phyloP scores from a whole-genome alignment of 2,113 vertebrate genomes.

The Corynorhinus townsendii region DNA sequence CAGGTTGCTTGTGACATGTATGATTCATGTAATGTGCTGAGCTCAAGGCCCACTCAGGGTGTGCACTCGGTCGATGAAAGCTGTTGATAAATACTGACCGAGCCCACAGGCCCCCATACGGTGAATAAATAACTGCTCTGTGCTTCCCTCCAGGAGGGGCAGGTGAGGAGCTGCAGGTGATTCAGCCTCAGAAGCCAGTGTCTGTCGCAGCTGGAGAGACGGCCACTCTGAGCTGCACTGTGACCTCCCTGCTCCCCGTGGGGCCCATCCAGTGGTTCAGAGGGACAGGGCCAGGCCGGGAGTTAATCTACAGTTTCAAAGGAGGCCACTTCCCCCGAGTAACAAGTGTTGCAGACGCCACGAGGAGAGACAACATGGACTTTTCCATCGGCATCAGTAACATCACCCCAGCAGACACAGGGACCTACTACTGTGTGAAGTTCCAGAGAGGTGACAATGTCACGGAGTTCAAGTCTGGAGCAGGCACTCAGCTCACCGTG shows the following conservation, averaged over 20 bases:
- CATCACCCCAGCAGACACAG: background rate
- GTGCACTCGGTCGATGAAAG: fast-evolving
- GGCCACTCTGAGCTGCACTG: background rate
- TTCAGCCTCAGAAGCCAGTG: background rate
- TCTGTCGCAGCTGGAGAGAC: background rate
- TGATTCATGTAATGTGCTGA: fast-evolving
- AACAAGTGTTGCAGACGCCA: fast-evolving
- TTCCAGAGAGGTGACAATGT: fast-evolving
- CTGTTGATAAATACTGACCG: background rate
- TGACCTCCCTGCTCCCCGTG: fast-evolving
- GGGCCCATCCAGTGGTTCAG: background rate
- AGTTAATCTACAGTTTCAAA: background rate
- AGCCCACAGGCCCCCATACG: fast-evolving
- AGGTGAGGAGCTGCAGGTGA: background rate
- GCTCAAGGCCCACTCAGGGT: fast-evolving
- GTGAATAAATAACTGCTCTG: fast-evolving
- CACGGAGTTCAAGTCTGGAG: fast-evolving
- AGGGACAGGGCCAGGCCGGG: fast-evolving
- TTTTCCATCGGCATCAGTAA: constrained; percentile 7
- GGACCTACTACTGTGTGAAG: constrained; percentile 58
- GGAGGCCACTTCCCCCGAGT: fast-evolving
- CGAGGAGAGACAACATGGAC: fast-evolving
- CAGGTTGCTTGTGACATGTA: fast-evolving
- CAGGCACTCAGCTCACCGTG: background rate
- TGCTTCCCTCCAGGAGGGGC: background rate